A percentile compares a stretch with the other conserved stretches of the same genome.
Conservation (phyloP, 2,113 vertebrate genomes). For the Tilapia sparmanii region DNA sequence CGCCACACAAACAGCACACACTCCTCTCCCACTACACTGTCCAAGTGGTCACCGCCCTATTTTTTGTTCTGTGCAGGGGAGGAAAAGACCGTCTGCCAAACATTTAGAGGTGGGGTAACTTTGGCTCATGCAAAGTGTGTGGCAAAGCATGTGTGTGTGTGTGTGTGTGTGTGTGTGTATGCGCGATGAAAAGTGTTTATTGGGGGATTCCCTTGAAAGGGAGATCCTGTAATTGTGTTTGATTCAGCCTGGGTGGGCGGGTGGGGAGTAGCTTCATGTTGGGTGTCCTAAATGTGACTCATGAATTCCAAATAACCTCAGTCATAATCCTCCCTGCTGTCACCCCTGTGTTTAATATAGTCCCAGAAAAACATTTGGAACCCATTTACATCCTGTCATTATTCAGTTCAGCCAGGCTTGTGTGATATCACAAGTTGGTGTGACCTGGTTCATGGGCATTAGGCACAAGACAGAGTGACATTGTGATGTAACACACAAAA, state of each 20-base stretch:
- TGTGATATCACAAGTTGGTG: neutral
- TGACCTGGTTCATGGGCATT: neutral
- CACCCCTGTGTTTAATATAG: neutral
- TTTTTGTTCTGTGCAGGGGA: neutral
- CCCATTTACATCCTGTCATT: neutral
- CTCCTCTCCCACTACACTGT: neutral
- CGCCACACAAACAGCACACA: neutral
- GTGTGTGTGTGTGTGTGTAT: neutral
- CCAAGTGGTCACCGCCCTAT: constrained; percentile 40
- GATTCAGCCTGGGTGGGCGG: neutral
- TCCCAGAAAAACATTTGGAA: neutral
- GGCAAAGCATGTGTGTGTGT: neutral
- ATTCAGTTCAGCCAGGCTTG: neutral
- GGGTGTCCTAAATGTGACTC: constrained; percentile 48
- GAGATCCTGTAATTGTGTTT: constrained; percentile 63
- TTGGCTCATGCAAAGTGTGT: neutral
- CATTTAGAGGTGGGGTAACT: constrained; percentile 32
- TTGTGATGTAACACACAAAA: neutral
- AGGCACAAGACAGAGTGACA: neutral
- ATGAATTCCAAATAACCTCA: constrained; percentile 51
- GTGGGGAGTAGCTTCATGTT: neutral
- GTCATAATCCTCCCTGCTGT: constrained; percentile 21
- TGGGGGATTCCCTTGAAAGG: constrained; percentile 56
- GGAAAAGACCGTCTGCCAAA: constrained; percentile 40
- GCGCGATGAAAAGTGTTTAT: constrained; percentile 10